Conservation (phyloP, 2,797 vertebrate species). For the Hippoglossus hippoglossus region DNA sequence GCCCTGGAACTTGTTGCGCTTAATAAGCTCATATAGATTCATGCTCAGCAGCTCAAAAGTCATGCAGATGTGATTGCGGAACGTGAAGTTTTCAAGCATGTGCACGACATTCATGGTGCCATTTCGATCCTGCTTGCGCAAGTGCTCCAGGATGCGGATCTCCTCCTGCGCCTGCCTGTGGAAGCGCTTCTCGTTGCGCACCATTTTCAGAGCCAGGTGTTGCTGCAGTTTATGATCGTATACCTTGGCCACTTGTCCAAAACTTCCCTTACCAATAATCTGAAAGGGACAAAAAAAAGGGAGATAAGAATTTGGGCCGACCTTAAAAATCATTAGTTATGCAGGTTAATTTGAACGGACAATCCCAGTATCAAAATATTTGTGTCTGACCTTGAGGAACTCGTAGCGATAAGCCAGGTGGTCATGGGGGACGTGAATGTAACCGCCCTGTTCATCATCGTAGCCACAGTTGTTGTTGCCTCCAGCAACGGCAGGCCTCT, state of each 20-base stretch:
- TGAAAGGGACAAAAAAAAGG: constrained; percentile 71
- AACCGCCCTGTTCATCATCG: constrained; percentile 96
- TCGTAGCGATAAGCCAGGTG: constrained; percentile 97
- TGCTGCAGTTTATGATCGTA: constrained; percentile 97
- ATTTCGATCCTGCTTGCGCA: constrained; percentile 95
- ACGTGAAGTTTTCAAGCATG: constrained; percentile 98
- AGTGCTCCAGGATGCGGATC: constrained; percentile 96
- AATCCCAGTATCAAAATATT: background rate
- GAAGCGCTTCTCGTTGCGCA: constrained; percentile 97
- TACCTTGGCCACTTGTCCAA: constrained; percentile 97
- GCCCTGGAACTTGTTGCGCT: constrained; percentile 98
- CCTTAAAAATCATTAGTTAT: background rate
- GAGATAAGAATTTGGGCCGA: background rate
- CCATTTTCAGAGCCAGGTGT: constrained; percentile 97
- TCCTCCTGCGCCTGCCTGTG: constrained; percentile 96
- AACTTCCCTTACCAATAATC: constrained; percentile 98
- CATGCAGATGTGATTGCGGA: constrained; percentile 98
- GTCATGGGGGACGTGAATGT: constrained; percentile 94
- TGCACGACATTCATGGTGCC: constrained; percentile 96
- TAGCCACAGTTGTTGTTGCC: constrained; percentile 95
- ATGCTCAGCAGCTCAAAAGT: constrained; percentile 97
- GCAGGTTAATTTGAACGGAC: background rate
- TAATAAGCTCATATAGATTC: constrained; percentile 98
- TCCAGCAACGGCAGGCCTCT: constrained; percentile 90
- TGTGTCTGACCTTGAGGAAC: constrained; percentile 89